Evolutionary conservation across 2,797 vertebrate species (phyloP), one percentile per base, ranked within the genome.

Genomic region (Gephyroberyx darwinii): DNA sequence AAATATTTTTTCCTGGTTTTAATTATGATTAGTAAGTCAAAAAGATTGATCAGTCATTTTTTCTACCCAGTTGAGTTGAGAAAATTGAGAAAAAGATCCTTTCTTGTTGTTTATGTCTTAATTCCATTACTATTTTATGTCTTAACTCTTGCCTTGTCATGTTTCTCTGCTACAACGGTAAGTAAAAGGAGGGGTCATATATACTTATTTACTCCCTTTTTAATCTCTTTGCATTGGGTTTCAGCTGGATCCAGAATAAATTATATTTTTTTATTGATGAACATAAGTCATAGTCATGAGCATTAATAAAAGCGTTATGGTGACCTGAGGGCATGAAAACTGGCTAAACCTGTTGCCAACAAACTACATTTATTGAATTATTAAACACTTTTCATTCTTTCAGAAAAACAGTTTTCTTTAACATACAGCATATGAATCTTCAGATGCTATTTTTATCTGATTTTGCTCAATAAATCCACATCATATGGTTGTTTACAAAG

Each of bases 241-340:
- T 72, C 33, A 30, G n/a, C 20, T 7, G 37, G 41, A 74, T 61
- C 75, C 64, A 56, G 39, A 83, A 75, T 88, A 69, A 69, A 76
- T 83, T 41, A 41, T 59, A 75, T 74, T 1, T 26, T 26, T 26
- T 26, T 77, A 73, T 77, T 80, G 78, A 89, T 85, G 77, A 83
- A 54, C 19, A 66, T 57, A 60, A 74, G 77, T 77, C 74, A 75
- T 74, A 52, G 86, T 87, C 84, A 78, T 5, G 0, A 87, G 87
- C 87, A 82, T 69, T 76, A 82, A 83, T 83, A 71, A 80, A 84
- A 85, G 71, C 31, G 45, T 31, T 60, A 41, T 16, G 57, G 72
- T 84, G 85, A 83, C 79, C 83, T 77, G 54, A 83, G 79, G 86
- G 83, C 80, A 83, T 69, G 61, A 80, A 77, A 74, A 82, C 76